Base-by-base conservation (phyloP, 2,888 invertebrate genomes). In the Diaprepes abbreviatus region DNA sequence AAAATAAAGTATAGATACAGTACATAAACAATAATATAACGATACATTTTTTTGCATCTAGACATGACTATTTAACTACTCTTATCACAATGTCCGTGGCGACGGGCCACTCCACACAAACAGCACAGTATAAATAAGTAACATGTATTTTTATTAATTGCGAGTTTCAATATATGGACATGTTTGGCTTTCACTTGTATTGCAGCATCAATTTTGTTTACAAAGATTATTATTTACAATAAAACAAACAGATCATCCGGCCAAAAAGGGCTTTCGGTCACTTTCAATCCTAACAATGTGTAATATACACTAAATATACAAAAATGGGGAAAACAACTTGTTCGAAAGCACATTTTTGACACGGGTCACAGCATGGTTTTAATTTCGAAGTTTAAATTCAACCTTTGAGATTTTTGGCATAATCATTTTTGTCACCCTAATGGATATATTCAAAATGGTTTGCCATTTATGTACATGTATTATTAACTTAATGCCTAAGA, bases 41-140 rank as follows among this genome's bases (percentile, higher is more conserved):
- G 82, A 81, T 83, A 83, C 83, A 83, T 81, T 80, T 81, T 80
- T 80, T 82, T 80, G 79, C 76, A 79, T 79, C 82, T 83, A 83
- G 82, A 83, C 82, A 83, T 83, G 83, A 83, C 83, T 83, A 77
- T 76, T 78, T 80, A 82, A 81, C 80, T 83, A 83, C 78, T 83
- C 82, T 83, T 83, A 83, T 83, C 83, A 83, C 83, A 83, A 83
- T 83, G 83, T 83, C 83, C 82, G 82, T 81, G 83, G 82, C 80
- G 77, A 76, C 24, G 36, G 52, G 45, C 70, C 70, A 70, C 60
- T 80, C 80, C 83, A 83, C 83, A 83, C 82, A 82, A 81, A 83
- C 83, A 83, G 83, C 83, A 83, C 83, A 83, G 82, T 83, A 84
- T 83, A 83, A 83, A 83, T 83, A 83, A 84, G 82, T 83, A 84